phyloP scores from a whole-genome alignment of 2,888 invertebrate species.

The Pteria penguin region DNA sequence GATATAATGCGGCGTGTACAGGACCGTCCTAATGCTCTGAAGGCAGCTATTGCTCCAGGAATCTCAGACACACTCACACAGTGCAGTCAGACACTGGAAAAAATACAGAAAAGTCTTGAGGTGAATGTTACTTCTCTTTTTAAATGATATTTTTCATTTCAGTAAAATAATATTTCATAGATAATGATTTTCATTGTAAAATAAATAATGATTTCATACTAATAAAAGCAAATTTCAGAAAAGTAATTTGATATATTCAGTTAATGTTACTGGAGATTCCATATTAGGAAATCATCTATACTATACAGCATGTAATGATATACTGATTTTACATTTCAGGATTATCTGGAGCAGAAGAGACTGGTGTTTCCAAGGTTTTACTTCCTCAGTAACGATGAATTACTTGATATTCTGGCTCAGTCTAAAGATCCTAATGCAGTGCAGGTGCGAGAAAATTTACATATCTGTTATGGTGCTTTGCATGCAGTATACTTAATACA shows the following conservation, averaged over 20 bases:
- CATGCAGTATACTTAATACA: no score
- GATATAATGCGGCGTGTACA: conserved; percentile 79
- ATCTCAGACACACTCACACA: conserved; percentile 77
- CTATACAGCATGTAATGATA: no score
- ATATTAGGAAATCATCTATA: no score
- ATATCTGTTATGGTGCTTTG: no score
- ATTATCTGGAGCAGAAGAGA: conserved; percentile 79
- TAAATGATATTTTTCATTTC: no score
- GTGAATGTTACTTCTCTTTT: no score
- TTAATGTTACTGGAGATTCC: no score
- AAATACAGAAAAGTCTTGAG: conserved; percentile 79
- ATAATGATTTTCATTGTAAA: no score
- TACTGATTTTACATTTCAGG: conserved; percentile 68
- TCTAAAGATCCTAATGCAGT: conserved; percentile 79
- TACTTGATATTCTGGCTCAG: conserved; percentile 79
- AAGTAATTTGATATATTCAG: no score
- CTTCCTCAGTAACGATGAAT: conserved; percentile 80
- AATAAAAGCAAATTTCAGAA: no score
- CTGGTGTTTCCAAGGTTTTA: conserved; percentile 80
- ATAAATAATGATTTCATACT: no score
- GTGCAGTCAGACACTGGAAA: conserved; percentile 77
- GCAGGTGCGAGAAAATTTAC: conserved; percentile 74
- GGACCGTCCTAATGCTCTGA: conserved; percentile 79
- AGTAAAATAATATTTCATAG: no score
- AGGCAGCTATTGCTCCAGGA: conserved; percentile 77